Evolutionary conservation across 2,888 invertebrate genomes (phyloP).

Genomic region (Pristionchus arcanus): DNA sequence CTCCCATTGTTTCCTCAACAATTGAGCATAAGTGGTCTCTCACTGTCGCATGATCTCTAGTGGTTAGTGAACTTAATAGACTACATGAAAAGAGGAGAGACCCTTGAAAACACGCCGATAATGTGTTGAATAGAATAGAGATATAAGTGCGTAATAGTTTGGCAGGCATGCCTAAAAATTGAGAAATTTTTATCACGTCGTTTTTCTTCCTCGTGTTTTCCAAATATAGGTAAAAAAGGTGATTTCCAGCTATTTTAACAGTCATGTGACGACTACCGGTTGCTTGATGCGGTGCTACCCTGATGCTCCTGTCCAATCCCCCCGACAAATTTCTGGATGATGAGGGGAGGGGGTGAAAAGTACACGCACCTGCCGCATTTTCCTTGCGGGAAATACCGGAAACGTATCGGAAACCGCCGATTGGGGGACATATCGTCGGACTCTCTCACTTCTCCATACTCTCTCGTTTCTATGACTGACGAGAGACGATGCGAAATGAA

Average conservation of each 20-base stretch:
- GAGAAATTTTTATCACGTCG: neutral
- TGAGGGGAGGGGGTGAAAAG: neutral
- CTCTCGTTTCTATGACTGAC: neutral
- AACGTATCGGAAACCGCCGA: neutral
- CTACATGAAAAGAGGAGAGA: neutral
- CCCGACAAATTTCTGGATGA: too few species aligned
- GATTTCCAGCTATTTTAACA: neutral
- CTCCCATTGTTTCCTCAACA: too few species aligned
- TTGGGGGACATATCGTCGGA: neutral
- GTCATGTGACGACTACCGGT: neutral
- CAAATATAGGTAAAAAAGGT: neutral
- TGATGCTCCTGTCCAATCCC: neutral
- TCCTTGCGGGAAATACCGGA: neutral
- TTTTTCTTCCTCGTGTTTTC: neutral
- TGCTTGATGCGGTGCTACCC: neutral
- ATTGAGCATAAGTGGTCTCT: too few species aligned
- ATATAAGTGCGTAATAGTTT: too few species aligned
- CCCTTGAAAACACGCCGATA: neutral
- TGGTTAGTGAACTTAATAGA: too few species aligned
- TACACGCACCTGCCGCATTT: neutral
- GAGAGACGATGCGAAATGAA: neutral
- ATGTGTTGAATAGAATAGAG: conserved; percentile 12
- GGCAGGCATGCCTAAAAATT: too few species aligned
- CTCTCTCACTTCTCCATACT: neutral
- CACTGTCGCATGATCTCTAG: too few species aligned